These are phyloP conservation scores for Stegophylla sp. DNA, from an alignment of 2,888 invertebrate genomes.

Conservation along the genomic window DNA sequence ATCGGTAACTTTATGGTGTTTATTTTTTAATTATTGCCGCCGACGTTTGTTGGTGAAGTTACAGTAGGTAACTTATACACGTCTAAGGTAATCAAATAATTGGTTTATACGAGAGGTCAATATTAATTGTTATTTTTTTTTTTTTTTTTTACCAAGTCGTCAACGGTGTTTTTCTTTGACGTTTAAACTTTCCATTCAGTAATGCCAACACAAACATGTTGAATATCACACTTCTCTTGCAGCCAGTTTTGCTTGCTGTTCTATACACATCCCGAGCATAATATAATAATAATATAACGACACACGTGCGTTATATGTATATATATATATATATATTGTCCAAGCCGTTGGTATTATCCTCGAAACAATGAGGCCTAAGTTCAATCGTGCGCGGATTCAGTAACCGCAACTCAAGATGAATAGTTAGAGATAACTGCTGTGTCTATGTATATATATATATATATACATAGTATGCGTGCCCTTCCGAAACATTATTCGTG, in stretches of 20 bases:
- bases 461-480: constrained; percentile 12
- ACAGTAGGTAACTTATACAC: too few species aligned
- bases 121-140: too few species aligned
- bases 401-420: constrained; percentile 50
- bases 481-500: constrained; percentile 32
- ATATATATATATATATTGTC: too few species aligned
- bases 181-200: neutral
- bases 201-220: neutral
- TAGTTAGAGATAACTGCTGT: constrained; percentile 18
- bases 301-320: constrained; percentile 7
- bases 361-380: constrained; percentile 49
- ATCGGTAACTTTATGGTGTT: too few species aligned
- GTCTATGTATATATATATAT: too few species aligned
- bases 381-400: constrained; percentile 52
- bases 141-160: too few species aligned
- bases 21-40: too few species aligned
- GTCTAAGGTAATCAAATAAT: too few species aligned
- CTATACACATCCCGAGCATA: too few species aligned
- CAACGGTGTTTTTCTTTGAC: neutral
- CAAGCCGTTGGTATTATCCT: neutral
- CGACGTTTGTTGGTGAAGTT: too few species aligned
- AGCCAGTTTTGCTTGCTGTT: too few species aligned
- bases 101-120: too few species aligned
- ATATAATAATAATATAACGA: neutral
- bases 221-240: neutral